Percentiles rank a stretch among this genome's conserved stretches.
Conservation (phyloP, 2,888 invertebrate species). For the Lingula anatina region DNA sequence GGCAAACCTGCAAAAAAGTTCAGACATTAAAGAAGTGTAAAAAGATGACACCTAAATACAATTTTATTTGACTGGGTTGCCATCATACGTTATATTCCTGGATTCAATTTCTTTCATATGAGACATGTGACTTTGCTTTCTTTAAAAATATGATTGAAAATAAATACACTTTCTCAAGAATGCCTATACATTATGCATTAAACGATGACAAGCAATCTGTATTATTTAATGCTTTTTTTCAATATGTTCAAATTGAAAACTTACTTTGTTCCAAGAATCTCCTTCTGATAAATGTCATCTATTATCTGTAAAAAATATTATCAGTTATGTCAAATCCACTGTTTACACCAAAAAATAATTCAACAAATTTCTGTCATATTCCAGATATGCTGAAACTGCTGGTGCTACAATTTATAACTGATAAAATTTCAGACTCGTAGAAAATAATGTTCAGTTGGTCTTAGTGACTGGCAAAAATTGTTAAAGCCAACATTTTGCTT, state of each 20-base stretch:
- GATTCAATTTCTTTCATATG: too few relatives aligned
- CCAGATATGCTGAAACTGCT: too few relatives aligned
- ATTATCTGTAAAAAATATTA: constrained; percentile 59
- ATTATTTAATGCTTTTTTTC: constrained; percentile 1
- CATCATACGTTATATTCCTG: too few relatives aligned
- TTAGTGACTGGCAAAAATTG: too few relatives aligned
- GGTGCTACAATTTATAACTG: too few relatives aligned
- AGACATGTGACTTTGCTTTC: too few relatives aligned
- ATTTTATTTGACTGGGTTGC: too few relatives aligned
- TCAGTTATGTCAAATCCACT: background rate
- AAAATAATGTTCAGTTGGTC: constrained; percentile 1
- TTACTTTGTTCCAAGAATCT: constrained; percentile 78
- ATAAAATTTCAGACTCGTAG: background rate
- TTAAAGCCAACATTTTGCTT: too few relatives aligned
- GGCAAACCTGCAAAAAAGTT: constrained; percentile 35
- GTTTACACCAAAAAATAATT: background rate
- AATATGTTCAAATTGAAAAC: constrained; percentile 39
- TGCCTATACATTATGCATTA: background rate
- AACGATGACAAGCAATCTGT: background rate
- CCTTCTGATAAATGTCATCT: constrained; percentile 81
- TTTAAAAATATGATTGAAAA: too few relatives aligned
- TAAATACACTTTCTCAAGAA: too few relatives aligned
- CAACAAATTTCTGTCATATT: background rate
- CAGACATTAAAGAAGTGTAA: constrained; percentile 8
- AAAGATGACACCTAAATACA: too few relatives aligned